phyloP scores from a whole-genome alignment of 1,140 invertebrate species.

The Dreissena rostriformis region DNA sequence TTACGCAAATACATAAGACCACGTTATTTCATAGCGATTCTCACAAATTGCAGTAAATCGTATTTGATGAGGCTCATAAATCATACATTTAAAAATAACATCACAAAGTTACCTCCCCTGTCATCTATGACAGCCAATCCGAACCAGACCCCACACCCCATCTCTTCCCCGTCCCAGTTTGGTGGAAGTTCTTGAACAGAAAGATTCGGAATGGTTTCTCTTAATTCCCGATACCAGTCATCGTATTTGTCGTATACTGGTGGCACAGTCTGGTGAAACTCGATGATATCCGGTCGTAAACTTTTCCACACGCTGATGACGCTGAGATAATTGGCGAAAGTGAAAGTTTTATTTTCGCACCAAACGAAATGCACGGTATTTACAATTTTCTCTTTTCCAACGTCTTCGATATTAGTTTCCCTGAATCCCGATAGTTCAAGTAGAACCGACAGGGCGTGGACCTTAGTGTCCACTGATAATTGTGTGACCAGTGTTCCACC shows the following conservation, averaged over 20 bases:
- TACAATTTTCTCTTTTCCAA: constrained; percentile 38
- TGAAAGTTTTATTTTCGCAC: constrained; percentile 67
- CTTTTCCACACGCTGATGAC: constrained; percentile 70
- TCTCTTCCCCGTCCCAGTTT: constrained; percentile 50
- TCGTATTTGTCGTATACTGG: constrained; percentile 63
- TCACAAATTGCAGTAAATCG: too few species aligned
- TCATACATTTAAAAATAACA: too few species aligned
- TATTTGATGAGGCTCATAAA: too few species aligned
- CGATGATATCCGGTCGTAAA: constrained; percentile 67
- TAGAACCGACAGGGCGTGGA: constrained; percentile 19
- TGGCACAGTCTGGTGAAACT: constrained; percentile 53
- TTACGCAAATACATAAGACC: too few species aligned
- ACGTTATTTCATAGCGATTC: too few species aligned
- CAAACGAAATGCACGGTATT: constrained; percentile 63
- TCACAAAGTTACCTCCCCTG: constrained; percentile 59
- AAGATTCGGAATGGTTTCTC: constrained; percentile 57
- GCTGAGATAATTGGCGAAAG: constrained; percentile 70
- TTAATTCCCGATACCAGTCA: constrained; percentile 64
- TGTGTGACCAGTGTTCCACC: too few species aligned
- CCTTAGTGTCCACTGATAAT: not conserved
- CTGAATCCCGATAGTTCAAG: constrained; percentile 33
- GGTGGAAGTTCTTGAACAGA: constrained; percentile 48
- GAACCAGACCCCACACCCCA: constrained; percentile 58
- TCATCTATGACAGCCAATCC: constrained; percentile 65
- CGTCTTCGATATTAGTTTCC: not conserved